Evolutionary conservation across 2,888 invertebrate species (phyloP), one percentile per base, ranked within the genome.

Genomic region (Hirudinaria manillensis): DNA sequence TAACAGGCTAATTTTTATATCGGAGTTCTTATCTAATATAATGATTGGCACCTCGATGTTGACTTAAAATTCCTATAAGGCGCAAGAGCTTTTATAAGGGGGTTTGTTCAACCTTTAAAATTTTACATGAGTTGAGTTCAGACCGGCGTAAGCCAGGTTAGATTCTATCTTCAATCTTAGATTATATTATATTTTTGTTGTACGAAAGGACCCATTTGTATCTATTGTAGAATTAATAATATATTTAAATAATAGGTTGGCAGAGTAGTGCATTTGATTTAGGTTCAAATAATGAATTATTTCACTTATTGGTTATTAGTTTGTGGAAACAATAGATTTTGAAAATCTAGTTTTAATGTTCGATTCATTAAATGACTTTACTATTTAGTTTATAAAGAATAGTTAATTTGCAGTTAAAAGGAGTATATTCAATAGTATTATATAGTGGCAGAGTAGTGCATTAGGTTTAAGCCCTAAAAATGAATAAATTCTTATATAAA

Each of bases 101-200:
- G 81, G 77, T 86, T 86, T 87, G 89, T 90, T 88, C 90, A 90
- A 90, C 90, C 88, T 89, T 90, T 90, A 89, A 90, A 89, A 88
- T 89, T 89, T 90, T 91, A 91, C 91, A 90, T 91, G 91, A 91
- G 91, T 90, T 91, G 91, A 91, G 91, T 91, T 91, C 89, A 91
- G 88, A 91, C 90, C 91, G 91, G 90, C 87, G 90, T 90, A 82
- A 91, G 89, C 90, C 91, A 91, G 91, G 90, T 91, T 89, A 90
- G 91, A 90, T 91, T 91, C 89, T 91, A 91, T 91, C 90, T 90
- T 84, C 78, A 75, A 71, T 72, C 65, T 51, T n/a, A 78, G 82
- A 75, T 34, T 38, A 55, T 24, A 56, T 56, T 56, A 56, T 55
- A 81, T 82, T 84, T 88, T 88, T 87, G 88, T 90, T 90, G 90